phyloP scores from a whole-genome alignment of 2,888 invertebrate genomes.

The Epinotia demarniana region DNA sequence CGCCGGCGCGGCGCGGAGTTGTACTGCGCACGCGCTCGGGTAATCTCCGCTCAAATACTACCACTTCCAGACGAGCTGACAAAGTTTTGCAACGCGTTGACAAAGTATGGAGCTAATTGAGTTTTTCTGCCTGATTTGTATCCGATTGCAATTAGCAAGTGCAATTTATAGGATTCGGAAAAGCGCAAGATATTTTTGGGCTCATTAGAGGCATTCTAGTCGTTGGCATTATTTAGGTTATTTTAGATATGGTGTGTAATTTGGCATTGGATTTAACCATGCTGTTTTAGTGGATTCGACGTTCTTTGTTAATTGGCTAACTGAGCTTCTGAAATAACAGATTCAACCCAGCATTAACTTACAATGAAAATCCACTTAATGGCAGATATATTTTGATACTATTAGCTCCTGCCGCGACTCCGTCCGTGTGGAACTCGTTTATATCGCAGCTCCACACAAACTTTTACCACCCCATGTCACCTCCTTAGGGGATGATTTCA shows the following conservation, averaged over 20 bases:
- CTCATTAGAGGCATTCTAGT: neutral
- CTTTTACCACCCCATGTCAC: no score
- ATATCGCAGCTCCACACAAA: no score
- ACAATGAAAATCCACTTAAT: no score
- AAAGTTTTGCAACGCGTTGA: slow-evolving; percentile 55
- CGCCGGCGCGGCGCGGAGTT: slow-evolving; percentile 74
- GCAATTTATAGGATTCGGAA: slow-evolving; percentile 19
- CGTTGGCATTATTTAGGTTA: neutral
- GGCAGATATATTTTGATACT: no score
- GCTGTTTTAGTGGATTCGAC: neutral
- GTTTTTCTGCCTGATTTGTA: slow-evolving; percentile 29
- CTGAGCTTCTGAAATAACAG: no score
- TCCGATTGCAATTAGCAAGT: slow-evolving; percentile 26
- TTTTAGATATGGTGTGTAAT: slow-evolving; percentile 1
- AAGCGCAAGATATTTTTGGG: neutral
- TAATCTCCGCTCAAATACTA: slow-evolving; percentile 70
- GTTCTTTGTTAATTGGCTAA: neutral
- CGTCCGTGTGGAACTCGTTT: no score
- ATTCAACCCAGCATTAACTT: no score
- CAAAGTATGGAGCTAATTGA: slow-evolving; percentile 45
- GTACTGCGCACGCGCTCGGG: slow-evolving; percentile 64
- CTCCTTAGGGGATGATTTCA: no score
- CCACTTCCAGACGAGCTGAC: slow-evolving; percentile 66
- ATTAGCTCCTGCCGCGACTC: no score
- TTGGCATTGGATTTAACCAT: neutral